Evolutionary conservation across 1,140 invertebrate species (phyloP).

Genomic region (Pachypeltis micranthus): DNA sequence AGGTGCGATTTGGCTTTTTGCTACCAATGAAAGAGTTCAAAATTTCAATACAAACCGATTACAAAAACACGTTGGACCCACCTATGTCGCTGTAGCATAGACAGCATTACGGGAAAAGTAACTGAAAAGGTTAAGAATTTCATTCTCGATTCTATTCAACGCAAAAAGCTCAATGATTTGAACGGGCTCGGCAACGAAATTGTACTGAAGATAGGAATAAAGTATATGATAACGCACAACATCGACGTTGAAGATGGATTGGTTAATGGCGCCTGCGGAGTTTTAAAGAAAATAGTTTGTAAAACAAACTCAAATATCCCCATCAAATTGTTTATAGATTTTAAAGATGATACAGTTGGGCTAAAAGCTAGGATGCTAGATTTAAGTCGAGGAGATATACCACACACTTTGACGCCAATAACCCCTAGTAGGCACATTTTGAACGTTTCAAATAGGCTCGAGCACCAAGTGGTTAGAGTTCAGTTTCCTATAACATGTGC

Average conservation of each 20-base stretch:
- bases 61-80: too few relatives aligned
- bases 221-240: slow-evolving; percentile 33
- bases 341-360: slow-evolving; percentile 22
- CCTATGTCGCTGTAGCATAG: too few relatives aligned
- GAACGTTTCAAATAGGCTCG: too few relatives aligned
- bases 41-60: too few relatives aligned
- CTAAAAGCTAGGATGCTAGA: slow-evolving; percentile 22
- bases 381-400: slow-evolving; percentile 17
- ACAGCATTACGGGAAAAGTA: too few relatives aligned
- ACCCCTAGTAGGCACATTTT: slow-evolving; percentile 15
- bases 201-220: slow-evolving; percentile 27
- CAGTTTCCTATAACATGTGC: slow-evolving; percentile 28
- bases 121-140: too few relatives aligned
- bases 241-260: slow-evolving; percentile 33
- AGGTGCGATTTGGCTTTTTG: too few relatives aligned
- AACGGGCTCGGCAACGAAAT: slow-evolving; percentile 32
- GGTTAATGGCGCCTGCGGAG: slow-evolving; percentile 32
- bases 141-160: too few relatives aligned
- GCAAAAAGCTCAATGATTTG: slow-evolving; percentile 26
- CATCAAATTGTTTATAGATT: slow-evolving; percentile 22
- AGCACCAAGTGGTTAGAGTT: too few relatives aligned
- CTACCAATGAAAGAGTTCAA: too few relatives aligned
- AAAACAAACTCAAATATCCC: slow-evolving; percentile 22
- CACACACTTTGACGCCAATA: slow-evolving; percentile 20
- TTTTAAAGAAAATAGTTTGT: slow-evolving; percentile 30